Evolutionary conservation across 2,113 vertebrate genomes (phyloP).

Genomic region (Barbus barbus): DNA sequence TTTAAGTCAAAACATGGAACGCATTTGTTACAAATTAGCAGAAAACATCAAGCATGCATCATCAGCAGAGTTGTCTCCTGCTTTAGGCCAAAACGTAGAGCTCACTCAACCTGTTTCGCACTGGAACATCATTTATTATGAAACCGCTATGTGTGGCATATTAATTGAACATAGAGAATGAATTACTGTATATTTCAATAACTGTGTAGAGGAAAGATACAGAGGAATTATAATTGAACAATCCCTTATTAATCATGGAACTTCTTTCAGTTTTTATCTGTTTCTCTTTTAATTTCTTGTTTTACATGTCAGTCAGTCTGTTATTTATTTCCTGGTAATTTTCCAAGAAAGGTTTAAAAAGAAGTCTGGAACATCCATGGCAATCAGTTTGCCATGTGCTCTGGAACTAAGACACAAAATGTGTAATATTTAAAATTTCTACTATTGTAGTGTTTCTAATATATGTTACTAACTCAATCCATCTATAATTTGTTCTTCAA

Average conservation of each 20-base stretch:
- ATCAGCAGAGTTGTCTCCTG: conserved; percentile 33
- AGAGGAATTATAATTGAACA: not conserved
- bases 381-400: not conserved
- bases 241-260: not conserved
- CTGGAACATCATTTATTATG: conserved; percentile 18
- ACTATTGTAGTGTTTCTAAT: not conserved
- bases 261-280: not conserved
- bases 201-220: conserved; percentile 9
- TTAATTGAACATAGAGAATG: conserved; percentile 34
- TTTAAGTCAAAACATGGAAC: conserved; percentile 41
- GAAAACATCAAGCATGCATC: conserved; percentile 44
- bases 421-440: not conserved
- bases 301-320: conserved; percentile 1
- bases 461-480: not conserved
- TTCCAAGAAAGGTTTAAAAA: not conserved
- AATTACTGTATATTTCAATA: conserved; percentile 33
- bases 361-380: not conserved
- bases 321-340: not conserved
- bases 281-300: conserved; percentile 1
- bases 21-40: conserved; percentile 46
- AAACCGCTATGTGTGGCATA: conserved; percentile 11
- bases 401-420: not conserved
- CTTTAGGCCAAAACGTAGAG: conserved; percentile 9
- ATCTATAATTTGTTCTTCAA: not conserved
- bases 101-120: not conserved